Conservation (phyloP, 2,888 invertebrate species). For the Agonopterix arenella region DNA sequence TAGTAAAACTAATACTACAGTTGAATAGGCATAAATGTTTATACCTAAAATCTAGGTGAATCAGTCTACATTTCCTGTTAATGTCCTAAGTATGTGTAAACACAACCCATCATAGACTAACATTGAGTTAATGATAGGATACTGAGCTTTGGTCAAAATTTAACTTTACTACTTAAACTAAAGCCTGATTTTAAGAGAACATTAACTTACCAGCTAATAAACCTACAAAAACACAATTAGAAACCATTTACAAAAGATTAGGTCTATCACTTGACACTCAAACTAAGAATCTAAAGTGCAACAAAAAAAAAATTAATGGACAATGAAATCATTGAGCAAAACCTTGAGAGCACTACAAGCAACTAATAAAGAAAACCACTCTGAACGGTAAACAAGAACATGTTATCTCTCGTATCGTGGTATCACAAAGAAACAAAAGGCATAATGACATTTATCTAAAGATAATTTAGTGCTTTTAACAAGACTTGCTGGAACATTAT, state of each 20-base stretch:
- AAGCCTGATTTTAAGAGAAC: not conserved
- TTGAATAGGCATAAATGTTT: no score
- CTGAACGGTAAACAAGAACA: conserved; percentile 54
- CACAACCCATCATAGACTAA: no score
- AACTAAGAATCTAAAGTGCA: not conserved
- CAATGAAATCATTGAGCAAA: conserved; percentile 19
- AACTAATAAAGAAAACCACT: conserved; percentile 32
- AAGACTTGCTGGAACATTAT: conserved; percentile 35
- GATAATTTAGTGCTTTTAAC: conserved; percentile 39
- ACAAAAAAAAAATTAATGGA: conserved; percentile 10
- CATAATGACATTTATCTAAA: conserved; percentile 52
- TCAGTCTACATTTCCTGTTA: no score
- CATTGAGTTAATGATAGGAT: no score
- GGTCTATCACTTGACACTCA: conserved; percentile 1
- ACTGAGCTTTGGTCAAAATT: no score
- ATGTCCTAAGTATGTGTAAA: no score
- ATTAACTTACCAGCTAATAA: conserved; percentile 46
- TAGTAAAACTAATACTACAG: no score
- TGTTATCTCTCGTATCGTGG: conserved; percentile 55
- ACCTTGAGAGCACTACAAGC: conserved; percentile 29
- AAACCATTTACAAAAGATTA: conserved; percentile 47
- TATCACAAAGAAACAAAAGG: conserved; percentile 66
- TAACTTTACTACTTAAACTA: no score
- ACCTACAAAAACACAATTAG: conserved; percentile 59
- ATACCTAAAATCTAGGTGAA: no score